These are phyloP conservation scores for Diadophis punctatus DNA, from an alignment of 2,113 vertebrate genomes.

Conservation along the genomic window DNA sequence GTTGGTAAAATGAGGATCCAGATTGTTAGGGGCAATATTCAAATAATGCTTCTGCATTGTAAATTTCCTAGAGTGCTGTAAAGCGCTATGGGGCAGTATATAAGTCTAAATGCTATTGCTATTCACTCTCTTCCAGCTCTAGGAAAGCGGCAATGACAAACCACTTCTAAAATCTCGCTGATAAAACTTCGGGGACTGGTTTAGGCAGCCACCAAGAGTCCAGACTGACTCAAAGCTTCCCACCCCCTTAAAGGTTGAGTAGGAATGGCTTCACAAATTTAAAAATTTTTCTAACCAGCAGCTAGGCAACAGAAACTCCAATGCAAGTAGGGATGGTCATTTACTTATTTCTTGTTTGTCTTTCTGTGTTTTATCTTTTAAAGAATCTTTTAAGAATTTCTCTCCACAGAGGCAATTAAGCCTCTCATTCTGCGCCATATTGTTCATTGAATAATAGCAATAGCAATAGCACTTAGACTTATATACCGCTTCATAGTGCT, in stretches of 20 bases:
- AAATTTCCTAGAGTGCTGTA: not conserved
- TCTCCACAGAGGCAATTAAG: not conserved
- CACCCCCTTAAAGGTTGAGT: not conserved
- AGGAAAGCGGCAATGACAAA: not conserved
- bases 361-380: not conserved
- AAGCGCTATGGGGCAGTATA: not conserved
- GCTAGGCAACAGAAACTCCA: not conserved
- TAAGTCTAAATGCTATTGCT: not conserved
- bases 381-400: not conserved
- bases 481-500: too few species aligned
- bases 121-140: not conserved
- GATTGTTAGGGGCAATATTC: not conserved
- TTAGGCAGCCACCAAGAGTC: not conserved
- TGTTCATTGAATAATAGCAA: not conserved
- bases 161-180: not conserved
- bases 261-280: not conserved
- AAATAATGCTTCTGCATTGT: not conserved
- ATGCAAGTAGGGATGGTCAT: not conserved
- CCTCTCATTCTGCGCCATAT: not conserved
- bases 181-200: not conserved
- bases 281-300: not conserved
- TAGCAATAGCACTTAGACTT: too few species aligned
- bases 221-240: not conserved
- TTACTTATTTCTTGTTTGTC: not conserved
- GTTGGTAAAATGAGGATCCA: not conserved